These are phyloP conservation scores for Mobula hypostoma DNA, from an alignment of 2,113 vertebrate genomes.

Conservation along the genomic window DNA sequence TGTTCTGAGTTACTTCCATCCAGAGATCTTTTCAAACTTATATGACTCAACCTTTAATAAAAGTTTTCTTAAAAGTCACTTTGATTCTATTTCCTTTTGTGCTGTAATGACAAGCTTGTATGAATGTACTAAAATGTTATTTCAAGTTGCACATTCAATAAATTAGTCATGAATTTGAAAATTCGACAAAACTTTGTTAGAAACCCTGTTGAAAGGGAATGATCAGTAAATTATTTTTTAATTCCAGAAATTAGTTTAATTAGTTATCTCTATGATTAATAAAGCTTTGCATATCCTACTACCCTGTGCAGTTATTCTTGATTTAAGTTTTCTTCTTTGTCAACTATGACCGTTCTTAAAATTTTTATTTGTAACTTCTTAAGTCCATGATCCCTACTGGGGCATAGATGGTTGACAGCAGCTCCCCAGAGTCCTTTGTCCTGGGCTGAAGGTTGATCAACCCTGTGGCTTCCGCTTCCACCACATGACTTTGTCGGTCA, in stretches of 20 bases:
- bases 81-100: neutral
- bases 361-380: no score
- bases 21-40: neutral
- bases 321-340: neutral
- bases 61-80: neutral
- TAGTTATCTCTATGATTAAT: no score
- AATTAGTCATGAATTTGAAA: neutral
- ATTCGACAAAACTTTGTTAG: no score
- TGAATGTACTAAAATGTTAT: neutral
- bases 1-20: neutral
- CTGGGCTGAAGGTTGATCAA: no score
- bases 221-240: neutral
- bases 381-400: no score
- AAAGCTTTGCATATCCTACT: neutral
- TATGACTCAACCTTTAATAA: constrained; percentile 11
- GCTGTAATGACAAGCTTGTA: neutral
- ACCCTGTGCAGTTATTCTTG: neutral
- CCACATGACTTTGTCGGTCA: no score
- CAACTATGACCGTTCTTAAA: no score
- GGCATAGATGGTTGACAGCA: no score
- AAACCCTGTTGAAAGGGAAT: neutral
- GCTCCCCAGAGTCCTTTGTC: no score
- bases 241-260: no score
- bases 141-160: neutral
- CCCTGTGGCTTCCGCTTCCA: no score